Base-by-base conservation (phyloP, 2,113 vertebrate genomes). In the Candoia aspera region DNA sequence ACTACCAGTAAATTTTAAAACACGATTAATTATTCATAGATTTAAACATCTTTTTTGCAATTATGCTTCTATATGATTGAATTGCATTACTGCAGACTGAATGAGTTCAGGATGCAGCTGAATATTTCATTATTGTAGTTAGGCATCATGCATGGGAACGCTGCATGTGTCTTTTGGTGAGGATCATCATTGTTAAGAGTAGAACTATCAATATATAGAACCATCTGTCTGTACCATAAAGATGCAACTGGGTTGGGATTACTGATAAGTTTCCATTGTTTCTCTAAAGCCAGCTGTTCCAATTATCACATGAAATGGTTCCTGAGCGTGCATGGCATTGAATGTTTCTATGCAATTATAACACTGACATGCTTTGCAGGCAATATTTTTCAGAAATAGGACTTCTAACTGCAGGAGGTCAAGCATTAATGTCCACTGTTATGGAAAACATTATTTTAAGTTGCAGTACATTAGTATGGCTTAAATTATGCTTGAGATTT, bases 401-500 rank as follows among this genome's bases (percentile, higher is more conserved):
- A 21, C 86, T 92, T 93, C 24, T 21, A 68, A 19, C 23, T 91
- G 2, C 13, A 17, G 15, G 88, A 83, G 10, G 15, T 91, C 91
- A 94, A 85, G 89, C 0, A 92, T 29, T 37, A 93, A 91, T 86
- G 57, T 90, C 94, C 68, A 92, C 21, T 33, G 91, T 93, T 93
- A 24, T 26, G 93, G 79, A 93, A 94, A 88, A 89, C 8, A 86
- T 94, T 94, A 89, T 89, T 93, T 93, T 57, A 86, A 91, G 84
- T 90, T 8, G 57, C n/a, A 33, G 6, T 84, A 58, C 4, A 64
- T 94, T 93, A 84, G 0, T 12, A 91, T 92, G 49, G 15, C 83
- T 91, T 93, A 93, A 91, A 95, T 94, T 19, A 93, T 92, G 68
- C 85, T 62, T 58, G 59, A 90, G 87, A 29, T 87, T 64, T 93